Evolutionary conservation across 2,888 invertebrate genomes (phyloP).

Genomic region (Brenthis daphne): DNA sequence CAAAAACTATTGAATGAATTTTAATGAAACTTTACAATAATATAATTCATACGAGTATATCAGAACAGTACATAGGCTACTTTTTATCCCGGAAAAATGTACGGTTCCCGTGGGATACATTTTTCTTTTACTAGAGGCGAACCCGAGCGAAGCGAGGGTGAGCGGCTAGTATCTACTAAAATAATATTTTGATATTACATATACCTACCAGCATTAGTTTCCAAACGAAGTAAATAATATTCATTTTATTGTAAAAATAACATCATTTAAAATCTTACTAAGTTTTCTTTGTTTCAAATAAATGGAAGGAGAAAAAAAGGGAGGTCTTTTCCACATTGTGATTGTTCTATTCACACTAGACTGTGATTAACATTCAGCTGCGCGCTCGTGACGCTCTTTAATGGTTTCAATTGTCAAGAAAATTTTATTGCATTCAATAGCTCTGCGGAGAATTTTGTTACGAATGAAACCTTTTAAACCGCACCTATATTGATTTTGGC

Average conservation of each 20-base stretch:
- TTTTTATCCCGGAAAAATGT: no score
- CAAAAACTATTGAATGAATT: no score
- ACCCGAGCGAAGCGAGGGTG: no score
- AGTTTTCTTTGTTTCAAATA: constrained; percentile 55
- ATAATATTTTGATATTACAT: no score
- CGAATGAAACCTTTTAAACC: constrained; percentile 56
- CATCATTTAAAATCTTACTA: constrained; percentile 33
- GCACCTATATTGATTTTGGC: constrained; percentile 57
- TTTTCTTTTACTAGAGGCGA: no score
- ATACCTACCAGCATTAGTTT: no score
- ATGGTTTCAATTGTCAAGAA: constrained; percentile 80
- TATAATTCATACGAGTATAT: no score
- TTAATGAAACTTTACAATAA: no score
- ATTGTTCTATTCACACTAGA: constrained; percentile 76
- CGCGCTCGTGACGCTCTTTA: constrained; percentile 68
- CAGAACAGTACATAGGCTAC: no score
- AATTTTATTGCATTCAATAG: constrained; percentile 79
- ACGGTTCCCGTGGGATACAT: no score
- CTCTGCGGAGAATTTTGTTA: constrained; percentile 60
- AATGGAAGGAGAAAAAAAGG: constrained; percentile 52
- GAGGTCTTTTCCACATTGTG: constrained; percentile 63
- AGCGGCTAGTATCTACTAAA: no score
- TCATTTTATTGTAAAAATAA: constrained; percentile 13
- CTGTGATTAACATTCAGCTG: constrained; percentile 73
- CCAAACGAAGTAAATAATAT: not conserved